Conservation (phyloP, 1,140 invertebrate genomes). For the Aphelenchoides besseyi region DNA sequence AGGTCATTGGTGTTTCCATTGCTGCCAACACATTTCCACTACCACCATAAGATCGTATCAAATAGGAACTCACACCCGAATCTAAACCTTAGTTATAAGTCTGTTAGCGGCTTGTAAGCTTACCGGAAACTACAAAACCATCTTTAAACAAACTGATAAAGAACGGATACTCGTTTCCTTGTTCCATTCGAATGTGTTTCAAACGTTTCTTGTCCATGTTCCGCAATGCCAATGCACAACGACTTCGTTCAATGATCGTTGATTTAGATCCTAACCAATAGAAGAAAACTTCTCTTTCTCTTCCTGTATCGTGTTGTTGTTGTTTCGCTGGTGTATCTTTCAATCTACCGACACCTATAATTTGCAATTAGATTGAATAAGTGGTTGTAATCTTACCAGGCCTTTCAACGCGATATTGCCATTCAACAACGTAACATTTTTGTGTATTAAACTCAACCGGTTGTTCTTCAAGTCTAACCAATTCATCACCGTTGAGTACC, state of each 20-base stretch:
- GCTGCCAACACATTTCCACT: conserved; percentile 22
- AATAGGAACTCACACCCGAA: conserved; percentile 6
- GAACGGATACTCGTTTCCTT: conserved; percentile 37
- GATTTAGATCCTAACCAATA: conserved; percentile 37
- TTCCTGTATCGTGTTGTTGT: conserved; percentile 37
- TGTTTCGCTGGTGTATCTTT: conserved; percentile 2
- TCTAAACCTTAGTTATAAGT: conserved; percentile 23
- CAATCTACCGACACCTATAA: conserved; percentile 36
- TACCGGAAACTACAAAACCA: conserved; percentile 29
- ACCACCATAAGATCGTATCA: conserved; percentile 4
- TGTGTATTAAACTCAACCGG: conserved; percentile 25
- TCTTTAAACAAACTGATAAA: conserved; percentile 33
- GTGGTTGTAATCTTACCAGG: conserved; percentile 1
- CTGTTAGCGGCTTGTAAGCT: conserved; percentile 2
- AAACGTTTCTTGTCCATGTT: conserved; percentile 39
- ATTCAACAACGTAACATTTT: conserved; percentile 42
- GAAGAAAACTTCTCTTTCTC: conserved; percentile 30
- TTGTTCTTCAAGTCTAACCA: conserved; percentile 26
- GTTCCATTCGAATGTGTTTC: conserved; percentile 40
- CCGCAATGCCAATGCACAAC: conserved; percentile 42
- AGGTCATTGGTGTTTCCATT: conserved; percentile 3
- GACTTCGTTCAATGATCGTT: conserved; percentile 29
- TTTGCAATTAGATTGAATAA: background rate
- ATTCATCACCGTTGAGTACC: conserved; percentile 25
- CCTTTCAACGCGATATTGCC: conserved; percentile 40